phyloP scores from a whole-genome alignment of 2,113 vertebrate species.

The Epinephelus lanceolatus region DNA sequence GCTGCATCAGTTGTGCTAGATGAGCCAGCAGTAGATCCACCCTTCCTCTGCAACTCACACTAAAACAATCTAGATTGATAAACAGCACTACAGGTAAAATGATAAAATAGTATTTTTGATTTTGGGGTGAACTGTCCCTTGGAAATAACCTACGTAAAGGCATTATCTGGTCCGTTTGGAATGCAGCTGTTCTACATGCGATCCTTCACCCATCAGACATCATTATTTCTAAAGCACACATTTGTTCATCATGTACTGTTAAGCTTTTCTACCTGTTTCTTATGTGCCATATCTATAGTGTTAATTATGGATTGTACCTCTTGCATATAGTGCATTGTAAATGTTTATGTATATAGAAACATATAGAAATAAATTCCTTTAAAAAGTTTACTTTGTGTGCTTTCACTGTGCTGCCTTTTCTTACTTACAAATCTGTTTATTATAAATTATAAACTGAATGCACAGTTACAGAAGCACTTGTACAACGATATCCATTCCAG shows the following conservation, averaged over 20 bases:
- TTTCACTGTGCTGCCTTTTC: not conserved
- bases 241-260: conserved; percentile 45
- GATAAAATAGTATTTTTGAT: too few relatives aligned
- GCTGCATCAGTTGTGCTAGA: too few relatives aligned
- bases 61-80: too few relatives aligned
- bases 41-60: too few relatives aligned
- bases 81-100: too few relatives aligned
- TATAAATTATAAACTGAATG: not conserved
- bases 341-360: conserved; percentile 82
- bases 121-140: too few relatives aligned
- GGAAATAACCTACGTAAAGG: conserved; percentile 9
- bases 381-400: conserved; percentile 57
- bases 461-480: not conserved
- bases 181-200: conserved; percentile 20
- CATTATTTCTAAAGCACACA: conserved; percentile 41
- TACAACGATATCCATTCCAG: not conserved
- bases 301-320: conserved; percentile 73
- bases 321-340: conserved; percentile 76
- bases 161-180: conserved; percentile 27
- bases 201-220: not conserved
- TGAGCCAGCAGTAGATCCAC: too few relatives aligned
- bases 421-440: not conserved
- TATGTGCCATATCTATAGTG: conserved; percentile 52
- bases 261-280: conserved; percentile 61
- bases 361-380: conserved; percentile 73